phyloP scores from a whole-genome alignment of 2,797 vertebrate species.

The Linurgus olivaceus region DNA sequence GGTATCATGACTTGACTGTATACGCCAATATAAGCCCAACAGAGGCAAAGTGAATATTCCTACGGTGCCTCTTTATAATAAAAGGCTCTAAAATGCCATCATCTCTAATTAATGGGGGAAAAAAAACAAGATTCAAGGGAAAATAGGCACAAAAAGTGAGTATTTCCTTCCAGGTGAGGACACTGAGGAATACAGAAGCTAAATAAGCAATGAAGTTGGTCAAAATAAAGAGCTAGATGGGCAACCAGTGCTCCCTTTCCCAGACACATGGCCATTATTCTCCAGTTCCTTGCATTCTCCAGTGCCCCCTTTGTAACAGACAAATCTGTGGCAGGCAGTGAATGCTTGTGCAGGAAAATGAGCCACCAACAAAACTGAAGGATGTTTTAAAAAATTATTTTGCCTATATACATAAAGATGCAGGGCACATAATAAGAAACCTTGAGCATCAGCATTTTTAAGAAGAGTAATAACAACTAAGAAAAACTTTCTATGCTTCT shows the following conservation, averaged over 20 bases:
- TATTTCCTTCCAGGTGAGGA: not conserved
- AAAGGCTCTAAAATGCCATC: not conserved
- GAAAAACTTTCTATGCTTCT: not conserved
- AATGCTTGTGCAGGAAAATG: not conserved
- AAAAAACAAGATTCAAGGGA: not conserved
- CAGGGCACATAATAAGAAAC: fast-evolving
- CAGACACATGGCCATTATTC: fast-evolving
- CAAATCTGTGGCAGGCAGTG: not conserved
- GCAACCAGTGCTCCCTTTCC: not conserved
- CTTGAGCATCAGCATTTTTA: not conserved
- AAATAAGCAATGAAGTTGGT: not conserved
- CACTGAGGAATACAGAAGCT: not conserved
- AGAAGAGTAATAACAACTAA: not conserved
- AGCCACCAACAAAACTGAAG: not conserved
- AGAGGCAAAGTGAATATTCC: not conserved
- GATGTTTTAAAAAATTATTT: not conserved
- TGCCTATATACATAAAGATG: not conserved
- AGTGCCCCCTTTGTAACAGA: not conserved
- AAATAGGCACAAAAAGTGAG: fast-evolving
- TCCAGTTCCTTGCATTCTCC: not conserved
- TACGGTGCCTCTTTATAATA: not conserved
- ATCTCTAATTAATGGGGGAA: not conserved
- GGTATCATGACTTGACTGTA: not conserved
- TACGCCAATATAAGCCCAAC: not conserved
- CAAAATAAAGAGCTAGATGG: not conserved